These are phyloP conservation scores for Glossophaga mutica DNA, from an alignment of 2,797 vertebrate genomes.

Conservation along the genomic window DNA sequence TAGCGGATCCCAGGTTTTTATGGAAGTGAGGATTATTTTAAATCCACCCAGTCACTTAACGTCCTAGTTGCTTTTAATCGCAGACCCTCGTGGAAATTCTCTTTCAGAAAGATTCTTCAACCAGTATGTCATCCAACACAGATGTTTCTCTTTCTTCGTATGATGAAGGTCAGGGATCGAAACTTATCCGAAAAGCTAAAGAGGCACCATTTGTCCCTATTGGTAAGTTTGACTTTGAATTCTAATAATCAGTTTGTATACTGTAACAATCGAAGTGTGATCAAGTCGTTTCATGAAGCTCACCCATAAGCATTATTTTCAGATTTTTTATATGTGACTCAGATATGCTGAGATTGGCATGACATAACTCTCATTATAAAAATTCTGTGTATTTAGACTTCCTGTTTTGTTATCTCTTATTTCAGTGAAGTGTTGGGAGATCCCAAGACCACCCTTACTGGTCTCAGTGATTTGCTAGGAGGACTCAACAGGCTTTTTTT, in stretches of 20 bases:
- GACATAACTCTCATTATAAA: neutral
- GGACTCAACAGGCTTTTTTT: neutral
- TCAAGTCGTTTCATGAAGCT: neutral
- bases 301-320: conserved; percentile 26
- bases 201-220: conserved; percentile 93
- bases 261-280: neutral
- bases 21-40: neutral
- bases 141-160: conserved; percentile 76
- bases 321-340: neutral
- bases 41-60: neutral
- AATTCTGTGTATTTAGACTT: neutral
- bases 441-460: neutral
- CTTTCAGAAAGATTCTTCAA: conserved; percentile 64
- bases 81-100: conserved; percentile 30
- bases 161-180: conserved; percentile 86
- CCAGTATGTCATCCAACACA: conserved; percentile 83
- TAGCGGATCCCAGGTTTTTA: neutral
- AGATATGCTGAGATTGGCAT: neutral
- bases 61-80: neutral
- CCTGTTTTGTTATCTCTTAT: neutral
- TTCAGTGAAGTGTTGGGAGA: neutral
- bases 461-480: neutral
- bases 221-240: conserved; percentile 81
- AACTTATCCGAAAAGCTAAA: conserved; percentile 89
- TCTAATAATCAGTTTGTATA: neutral